These are phyloP conservation scores for Syrphus vitripennis DNA, from an alignment of 2,888 invertebrate genomes.

Conservation along the genomic window DNA sequence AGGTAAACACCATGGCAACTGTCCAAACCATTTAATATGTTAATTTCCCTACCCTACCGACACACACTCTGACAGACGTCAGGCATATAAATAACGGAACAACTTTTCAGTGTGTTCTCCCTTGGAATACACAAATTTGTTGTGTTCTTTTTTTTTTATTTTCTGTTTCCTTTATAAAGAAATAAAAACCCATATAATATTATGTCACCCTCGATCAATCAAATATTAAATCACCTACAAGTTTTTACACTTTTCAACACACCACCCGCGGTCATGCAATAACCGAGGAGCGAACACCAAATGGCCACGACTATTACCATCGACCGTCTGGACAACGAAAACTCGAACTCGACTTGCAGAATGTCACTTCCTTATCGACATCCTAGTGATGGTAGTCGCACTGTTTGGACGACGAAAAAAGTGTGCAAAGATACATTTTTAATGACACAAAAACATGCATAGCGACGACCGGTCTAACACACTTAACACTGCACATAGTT, in stretches of 20 bases:
- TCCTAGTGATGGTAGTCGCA: neutral
- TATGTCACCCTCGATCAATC: constrained; percentile 43
- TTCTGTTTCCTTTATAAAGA: neutral
- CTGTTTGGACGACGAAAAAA: neutral
- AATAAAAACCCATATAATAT: neutral
- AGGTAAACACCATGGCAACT: constrained; percentile 55
- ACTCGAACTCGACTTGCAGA: neutral
- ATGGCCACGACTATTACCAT: neutral
- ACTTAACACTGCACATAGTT: constrained; percentile 61
- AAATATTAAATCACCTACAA: constrained; percentile 52
- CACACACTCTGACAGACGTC: neutral
- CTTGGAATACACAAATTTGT: constrained; percentile 15
- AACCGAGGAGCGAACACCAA: neutral
- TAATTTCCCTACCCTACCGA: constrained; percentile 1
- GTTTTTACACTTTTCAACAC: constrained; percentile 55
- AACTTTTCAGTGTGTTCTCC: neutral
- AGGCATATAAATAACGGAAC: neutral
- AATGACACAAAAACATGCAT: constrained; percentile 58
- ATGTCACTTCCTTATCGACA: constrained; percentile 47
- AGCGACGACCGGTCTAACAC: constrained; percentile 22
- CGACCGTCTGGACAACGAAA: neutral
- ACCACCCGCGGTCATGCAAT: constrained; percentile 1
- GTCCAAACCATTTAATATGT: constrained; percentile 44
- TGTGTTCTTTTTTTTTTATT: neutral
- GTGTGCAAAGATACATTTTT: constrained; percentile 47